phyloP scores from a whole-genome alignment of 1,140 invertebrate species.

The Bactericera cockerelli region DNA sequence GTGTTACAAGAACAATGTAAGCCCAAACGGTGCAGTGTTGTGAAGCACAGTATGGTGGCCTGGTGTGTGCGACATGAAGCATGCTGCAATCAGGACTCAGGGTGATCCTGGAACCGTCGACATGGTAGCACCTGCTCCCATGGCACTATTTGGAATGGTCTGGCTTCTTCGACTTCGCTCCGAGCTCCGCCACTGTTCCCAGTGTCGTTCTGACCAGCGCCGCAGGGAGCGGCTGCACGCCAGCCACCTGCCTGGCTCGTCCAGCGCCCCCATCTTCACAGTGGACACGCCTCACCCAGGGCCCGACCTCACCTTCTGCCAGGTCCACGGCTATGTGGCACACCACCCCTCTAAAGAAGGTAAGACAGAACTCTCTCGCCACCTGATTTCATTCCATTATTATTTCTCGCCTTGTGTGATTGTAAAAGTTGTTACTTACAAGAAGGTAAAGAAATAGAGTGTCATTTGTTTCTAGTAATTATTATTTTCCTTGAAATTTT shows the following conservation, averaged over 20 bases:
- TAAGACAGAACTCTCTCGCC: constrained; percentile 26
- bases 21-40: too few relatives aligned
- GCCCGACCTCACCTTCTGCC: constrained; percentile 33
- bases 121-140: constrained; percentile 30
- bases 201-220: constrained; percentile 33
- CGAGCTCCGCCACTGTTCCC: constrained; percentile 51
- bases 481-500: too few relatives aligned
- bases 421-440: too few relatives aligned
- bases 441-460: too few relatives aligned
- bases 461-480: too few relatives aligned
- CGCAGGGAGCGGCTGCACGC: constrained; percentile 23
- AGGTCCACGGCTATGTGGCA: constrained; percentile 40
- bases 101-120: background rate
- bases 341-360: constrained; percentile 35
- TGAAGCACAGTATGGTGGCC: too few relatives aligned
- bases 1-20: too few relatives aligned
- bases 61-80: background rate
- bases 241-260: constrained; percentile 32
- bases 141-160: constrained; percentile 72
- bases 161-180: constrained; percentile 60
- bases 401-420: too few relatives aligned
- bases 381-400: too few relatives aligned
- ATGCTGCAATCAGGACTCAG: background rate
- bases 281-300: constrained; percentile 8
- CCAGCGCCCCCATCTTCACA: constrained; percentile 15